A percentile compares a stretch with the other conserved stretches of the same genome.
These are phyloP conservation scores for Athene cunicularia DNA, from an alignment of 2,113 vertebrate genomes.

Conservation along the genomic window DNA sequence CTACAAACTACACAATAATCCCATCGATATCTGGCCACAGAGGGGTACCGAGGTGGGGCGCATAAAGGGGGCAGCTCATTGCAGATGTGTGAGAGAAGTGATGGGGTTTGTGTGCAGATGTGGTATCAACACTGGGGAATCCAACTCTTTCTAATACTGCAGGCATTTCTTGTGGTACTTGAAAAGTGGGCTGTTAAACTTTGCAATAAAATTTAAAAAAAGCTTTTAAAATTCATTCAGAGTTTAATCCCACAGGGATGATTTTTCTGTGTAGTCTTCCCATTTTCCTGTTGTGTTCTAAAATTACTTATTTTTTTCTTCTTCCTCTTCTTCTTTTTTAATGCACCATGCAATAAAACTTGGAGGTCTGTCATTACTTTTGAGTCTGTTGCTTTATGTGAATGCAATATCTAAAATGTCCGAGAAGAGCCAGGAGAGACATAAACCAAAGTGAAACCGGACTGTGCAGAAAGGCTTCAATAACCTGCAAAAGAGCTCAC, in stretches of 20 bases:
- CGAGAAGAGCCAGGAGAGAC: slow-evolving; percentile 28
- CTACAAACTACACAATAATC: background rate
- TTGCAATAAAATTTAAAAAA: background rate
- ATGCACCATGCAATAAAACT: slow-evolving; percentile 25
- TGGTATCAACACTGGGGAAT: background rate
- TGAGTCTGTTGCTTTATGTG: slow-evolving; percentile 36
- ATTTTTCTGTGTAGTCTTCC: slow-evolving; percentile 20
- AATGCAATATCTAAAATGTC: slow-evolving; percentile 53
- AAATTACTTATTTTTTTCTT: slow-evolving; percentile 19
- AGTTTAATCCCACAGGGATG: background rate
- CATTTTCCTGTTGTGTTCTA: slow-evolving; percentile 37
- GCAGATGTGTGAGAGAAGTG: background rate
- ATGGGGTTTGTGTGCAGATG: background rate
- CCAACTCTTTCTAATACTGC: background rate
- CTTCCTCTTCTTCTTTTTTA: background rate
- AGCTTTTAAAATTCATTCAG: slow-evolving; percentile 42
- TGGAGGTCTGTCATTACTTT: slow-evolving; percentile 40
- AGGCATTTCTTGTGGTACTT: background rate
- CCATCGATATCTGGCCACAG: background rate
- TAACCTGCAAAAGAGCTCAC: background rate
- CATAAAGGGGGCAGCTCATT: background rate
- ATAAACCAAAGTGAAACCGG: background rate
- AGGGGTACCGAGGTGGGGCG: background rate
- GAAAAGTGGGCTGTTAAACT: background rate
- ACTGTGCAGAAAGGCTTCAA: background rate